phyloP scores from a whole-genome alignment of 2,888 invertebrate genomes.

The Podotricha telesiphe region DNA sequence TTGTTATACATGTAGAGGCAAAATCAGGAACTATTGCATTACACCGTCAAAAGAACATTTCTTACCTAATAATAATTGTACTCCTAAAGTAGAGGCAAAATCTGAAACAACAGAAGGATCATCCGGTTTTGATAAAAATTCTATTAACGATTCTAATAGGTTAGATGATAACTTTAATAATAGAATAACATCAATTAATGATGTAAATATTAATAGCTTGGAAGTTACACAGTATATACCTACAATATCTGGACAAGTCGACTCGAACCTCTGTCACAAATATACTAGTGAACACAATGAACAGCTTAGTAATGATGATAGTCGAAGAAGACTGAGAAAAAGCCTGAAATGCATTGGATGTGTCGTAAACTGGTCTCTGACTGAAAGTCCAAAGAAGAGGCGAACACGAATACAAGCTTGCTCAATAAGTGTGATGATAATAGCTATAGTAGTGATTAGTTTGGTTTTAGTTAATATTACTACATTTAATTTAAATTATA shows the following conservation, averaged over 20 bases:
- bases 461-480: constrained; percentile 80
- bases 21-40: constrained; percentile 76
- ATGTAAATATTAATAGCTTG: constrained; percentile 35
- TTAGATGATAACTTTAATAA: constrained; percentile 50
- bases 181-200: constrained; percentile 44
- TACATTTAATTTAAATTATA: constrained; percentile 68
- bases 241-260: constrained; percentile 74
- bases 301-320: constrained; percentile 57
- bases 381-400: constrained; percentile 74
- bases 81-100: constrained; percentile 60
- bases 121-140: constrained; percentile 51
- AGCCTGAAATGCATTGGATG: constrained; percentile 77
- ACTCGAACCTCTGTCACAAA: constrained; percentile 70
- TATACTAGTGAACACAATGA: constrained; percentile 65
- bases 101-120: constrained; percentile 43
- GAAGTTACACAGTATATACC: constrained; percentile 58
- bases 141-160: constrained; percentile 49
- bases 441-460: constrained; percentile 79
- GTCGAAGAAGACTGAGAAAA: constrained; percentile 71
- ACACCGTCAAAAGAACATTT: constrained; percentile 61
- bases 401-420: constrained; percentile 80
- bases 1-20: constrained; percentile 74
- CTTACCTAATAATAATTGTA: constrained; percentile 70
- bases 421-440: constrained; percentile 81
- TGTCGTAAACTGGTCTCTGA: constrained; percentile 73